Evolutionary conservation across 2,888 invertebrate genomes (phyloP).

Genomic region (Alitta virens): DNA sequence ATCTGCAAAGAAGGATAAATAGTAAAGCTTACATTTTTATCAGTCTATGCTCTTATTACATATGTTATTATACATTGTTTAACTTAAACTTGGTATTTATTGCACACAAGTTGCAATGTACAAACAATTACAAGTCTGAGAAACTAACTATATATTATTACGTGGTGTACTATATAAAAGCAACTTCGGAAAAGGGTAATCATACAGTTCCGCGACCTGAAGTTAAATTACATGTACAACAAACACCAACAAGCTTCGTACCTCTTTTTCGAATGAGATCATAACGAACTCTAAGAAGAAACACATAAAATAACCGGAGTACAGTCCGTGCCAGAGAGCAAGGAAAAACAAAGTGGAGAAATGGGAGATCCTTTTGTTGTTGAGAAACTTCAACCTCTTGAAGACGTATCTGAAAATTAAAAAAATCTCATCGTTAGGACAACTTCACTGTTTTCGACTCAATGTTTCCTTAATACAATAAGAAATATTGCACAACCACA

Average conservation of each 20-base stretch:
- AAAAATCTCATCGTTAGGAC: background rate
- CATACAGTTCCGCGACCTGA: too few relatives aligned
- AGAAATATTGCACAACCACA: too few relatives aligned
- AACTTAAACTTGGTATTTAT: too few relatives aligned
- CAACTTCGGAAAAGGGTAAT: too few relatives aligned
- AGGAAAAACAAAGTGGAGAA: conserved; percentile 78
- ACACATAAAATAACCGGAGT: conserved; percentile 89
- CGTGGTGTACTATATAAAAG: too few relatives aligned
- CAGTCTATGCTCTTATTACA: background rate
- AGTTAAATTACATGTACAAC: too few relatives aligned
- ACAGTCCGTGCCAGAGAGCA: conserved; percentile 94
- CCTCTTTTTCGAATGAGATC: conserved; percentile 47
- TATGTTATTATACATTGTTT: background rate
- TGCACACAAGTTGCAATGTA: too few relatives aligned
- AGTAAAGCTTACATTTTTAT: background rate
- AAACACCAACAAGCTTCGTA: too few relatives aligned
- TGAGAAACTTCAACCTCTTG: conserved; percentile 87
- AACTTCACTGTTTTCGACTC: too few relatives aligned
- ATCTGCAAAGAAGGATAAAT: background rate
- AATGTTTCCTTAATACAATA: too few relatives aligned
- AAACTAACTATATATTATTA: too few relatives aligned
- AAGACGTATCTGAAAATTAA: conserved; percentile 71
- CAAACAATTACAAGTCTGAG: too few relatives aligned
- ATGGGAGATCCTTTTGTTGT: conserved; percentile 79
- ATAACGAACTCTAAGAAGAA: conserved; percentile 85